phyloP scores from a whole-genome alignment of 1,140 invertebrate species.

The Bombus affinis region DNA sequence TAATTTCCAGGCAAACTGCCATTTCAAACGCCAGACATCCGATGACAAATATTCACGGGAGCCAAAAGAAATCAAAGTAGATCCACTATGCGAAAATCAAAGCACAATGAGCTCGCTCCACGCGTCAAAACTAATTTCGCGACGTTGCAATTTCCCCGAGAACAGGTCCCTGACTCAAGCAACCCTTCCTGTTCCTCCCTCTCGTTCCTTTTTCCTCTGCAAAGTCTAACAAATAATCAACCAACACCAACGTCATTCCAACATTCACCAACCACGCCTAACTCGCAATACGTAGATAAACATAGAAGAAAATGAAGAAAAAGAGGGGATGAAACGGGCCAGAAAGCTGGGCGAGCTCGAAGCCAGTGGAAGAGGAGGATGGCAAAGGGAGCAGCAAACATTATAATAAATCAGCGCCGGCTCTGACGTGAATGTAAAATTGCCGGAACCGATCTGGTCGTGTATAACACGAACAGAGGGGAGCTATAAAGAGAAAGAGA shows the following conservation, averaged over 20 bases:
- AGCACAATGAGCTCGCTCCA: too few species aligned
- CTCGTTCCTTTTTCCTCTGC: too few species aligned
- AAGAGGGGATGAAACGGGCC: slow-evolving; percentile 11
- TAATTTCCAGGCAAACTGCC: background rate
- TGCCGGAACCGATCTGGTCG: slow-evolving; percentile 81
- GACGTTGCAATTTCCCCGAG: background rate
- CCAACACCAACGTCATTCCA: background rate
- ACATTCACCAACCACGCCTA: background rate
- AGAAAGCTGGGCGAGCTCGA: background rate
- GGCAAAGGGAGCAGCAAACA: slow-evolving; percentile 71
- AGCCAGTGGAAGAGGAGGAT: slow-evolving; percentile 10
- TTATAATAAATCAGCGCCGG: slow-evolving; percentile 80
- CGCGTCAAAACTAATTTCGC: background rate
- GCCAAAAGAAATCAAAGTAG: too few species aligned
- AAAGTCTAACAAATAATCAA: background rate
- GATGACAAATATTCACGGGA: too few species aligned
- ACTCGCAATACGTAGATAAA: background rate
- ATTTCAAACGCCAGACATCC: too few species aligned
- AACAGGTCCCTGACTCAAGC: background rate
- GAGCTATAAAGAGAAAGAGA: slow-evolving; percentile 1
- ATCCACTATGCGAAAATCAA: too few species aligned
- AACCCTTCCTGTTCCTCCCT: background rate
- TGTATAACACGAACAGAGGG: slow-evolving; percentile 75
- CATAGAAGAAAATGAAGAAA: background rate
- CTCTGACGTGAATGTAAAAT: slow-evolving; percentile 80